Evolutionary conservation across 2,797 vertebrate species (phyloP), one percentile per base, ranked within the genome.

Genomic region (Paratrypauchen microcephalus): DNA sequence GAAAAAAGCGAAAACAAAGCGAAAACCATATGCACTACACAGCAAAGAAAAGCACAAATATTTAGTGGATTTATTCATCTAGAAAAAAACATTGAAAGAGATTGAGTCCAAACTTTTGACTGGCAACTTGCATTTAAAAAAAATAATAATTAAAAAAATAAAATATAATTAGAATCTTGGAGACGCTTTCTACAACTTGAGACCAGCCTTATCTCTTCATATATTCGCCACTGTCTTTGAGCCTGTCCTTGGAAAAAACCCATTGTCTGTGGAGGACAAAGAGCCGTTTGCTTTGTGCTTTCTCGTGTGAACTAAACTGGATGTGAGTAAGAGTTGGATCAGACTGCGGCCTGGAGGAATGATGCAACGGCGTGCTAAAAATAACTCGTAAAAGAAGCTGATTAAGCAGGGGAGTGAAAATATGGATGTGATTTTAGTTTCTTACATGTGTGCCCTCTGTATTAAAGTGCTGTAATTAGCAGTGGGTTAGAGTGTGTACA

Each of bases 381-480:
- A 65, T 13, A 58, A 15, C 54, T 11, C 8, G 23, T 12, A 19
- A 66, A 39, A 67, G 47, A 58, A 69, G 24, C 15, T 4, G 30
- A 19, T 11, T 15, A 67, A 67, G 45, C 47, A 23, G 1, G 28
- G 4, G n/a, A 12, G 19, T 13, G 60, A 56, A 55, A 39, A 16
- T 61, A 50, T 59, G 56, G 68, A 47, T 9, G 4, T 32, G 57
- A 30, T 24, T 50, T 48, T 67, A 9, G 47, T 68, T 48, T 63
- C 32, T n/a, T 1, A 70, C 15, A 32, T 36, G 15, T 41, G 52
- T 15, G 21, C 28, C 45, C 54, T 28, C 23, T 21, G 12, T 70
- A 41, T 67, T 45, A 19, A 72, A 32, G 18, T 61, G 62, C 47
- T 21, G 52, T 64, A 45, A 52, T 57, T 67, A 72, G 60, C 64